These are phyloP conservation scores for Addax nasomaculatus DNA, from an alignment of 2,113 vertebrate species.

Conservation along the genomic window DNA sequence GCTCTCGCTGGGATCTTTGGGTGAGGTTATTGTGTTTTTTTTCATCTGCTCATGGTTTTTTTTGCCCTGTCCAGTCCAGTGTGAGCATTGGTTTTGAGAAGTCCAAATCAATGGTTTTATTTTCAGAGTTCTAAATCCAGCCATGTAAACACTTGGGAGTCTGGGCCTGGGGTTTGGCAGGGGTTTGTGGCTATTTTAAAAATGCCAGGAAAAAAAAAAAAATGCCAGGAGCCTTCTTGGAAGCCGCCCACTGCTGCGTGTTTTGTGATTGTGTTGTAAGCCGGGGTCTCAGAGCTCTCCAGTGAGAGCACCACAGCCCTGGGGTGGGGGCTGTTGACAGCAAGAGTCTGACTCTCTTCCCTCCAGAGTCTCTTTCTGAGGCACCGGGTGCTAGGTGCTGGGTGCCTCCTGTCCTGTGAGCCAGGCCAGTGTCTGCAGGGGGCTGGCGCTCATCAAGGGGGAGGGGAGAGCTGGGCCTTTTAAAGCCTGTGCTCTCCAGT, in stretches of 20 bases:
- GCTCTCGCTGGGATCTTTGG: not conserved
- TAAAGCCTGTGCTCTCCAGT: accelerated
- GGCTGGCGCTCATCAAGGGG: accelerated
- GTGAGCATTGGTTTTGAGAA: not conserved
- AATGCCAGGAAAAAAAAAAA: not conserved
- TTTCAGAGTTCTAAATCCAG: slow-evolving; percentile 31
- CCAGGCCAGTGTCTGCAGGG: not conserved
- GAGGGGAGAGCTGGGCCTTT: not conserved
- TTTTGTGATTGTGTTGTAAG: not conserved
- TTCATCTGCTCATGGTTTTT: not conserved
- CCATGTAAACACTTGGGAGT: not conserved
- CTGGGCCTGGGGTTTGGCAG: slow-evolving; percentile 6
- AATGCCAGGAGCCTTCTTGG: not conserved
- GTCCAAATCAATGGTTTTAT: slow-evolving; percentile 2
- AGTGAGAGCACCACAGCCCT: not conserved
- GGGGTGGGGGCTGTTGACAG: not conserved
- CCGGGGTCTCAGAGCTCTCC: not conserved
- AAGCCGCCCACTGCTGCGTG: not conserved
- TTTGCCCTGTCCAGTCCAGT: not conserved
- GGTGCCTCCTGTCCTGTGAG: not conserved
- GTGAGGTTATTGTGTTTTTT: not conserved
- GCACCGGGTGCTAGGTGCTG: not conserved
- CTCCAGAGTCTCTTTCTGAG: not conserved
- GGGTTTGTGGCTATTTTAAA: not conserved
- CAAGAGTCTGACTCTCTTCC: not conserved